Evolutionary conservation across 2,113 vertebrate species (phyloP).

Genomic region (Polypterus senegalus): DNA sequence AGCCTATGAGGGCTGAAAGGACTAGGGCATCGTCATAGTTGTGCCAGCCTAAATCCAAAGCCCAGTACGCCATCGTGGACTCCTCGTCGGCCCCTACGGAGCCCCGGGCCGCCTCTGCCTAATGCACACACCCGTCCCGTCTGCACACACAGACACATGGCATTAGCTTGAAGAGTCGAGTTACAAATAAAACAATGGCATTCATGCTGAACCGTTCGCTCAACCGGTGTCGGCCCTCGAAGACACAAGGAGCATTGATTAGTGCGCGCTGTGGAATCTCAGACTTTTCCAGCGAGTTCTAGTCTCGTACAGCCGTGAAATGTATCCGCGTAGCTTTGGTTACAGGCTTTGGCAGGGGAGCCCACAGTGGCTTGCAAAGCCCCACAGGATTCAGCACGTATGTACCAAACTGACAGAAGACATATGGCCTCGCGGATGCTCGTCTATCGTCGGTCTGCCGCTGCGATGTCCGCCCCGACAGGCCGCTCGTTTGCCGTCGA

Average conservation of each 20-base stretch:
- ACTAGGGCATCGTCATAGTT: too few species aligned
- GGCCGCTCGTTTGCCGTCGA: neutral
- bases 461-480: neutral
- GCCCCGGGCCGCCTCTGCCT: too few species aligned
- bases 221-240: constrained; percentile 10
- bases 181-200: constrained; percentile 1
- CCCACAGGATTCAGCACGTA: neutral
- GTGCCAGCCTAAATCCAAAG: too few species aligned
- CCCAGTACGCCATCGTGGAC: too few species aligned
- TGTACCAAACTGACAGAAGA: constrained; percentile 15
- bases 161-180: neutral
- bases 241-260: constrained; percentile 13
- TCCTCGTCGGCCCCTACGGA: too few species aligned
- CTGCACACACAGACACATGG: too few species aligned
- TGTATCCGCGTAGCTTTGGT: constrained; percentile 21
- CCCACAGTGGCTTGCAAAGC: constrained; percentile 3
- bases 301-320: constrained; percentile 7
- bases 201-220: constrained; percentile 7
- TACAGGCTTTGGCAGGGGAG: constrained; percentile 8
- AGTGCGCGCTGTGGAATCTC: constrained; percentile 15
- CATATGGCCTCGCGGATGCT: constrained; percentile 7
- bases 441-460: constrained; percentile 7
- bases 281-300: constrained; percentile 14
- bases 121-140: too few species aligned
- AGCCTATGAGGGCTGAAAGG: too few species aligned